Percentiles rank a stretch among this genome's conserved stretches.
Evolutionary conservation across 2,888 invertebrate genomes (phyloP).

Genomic region (Drosophila gaucha): DNA sequence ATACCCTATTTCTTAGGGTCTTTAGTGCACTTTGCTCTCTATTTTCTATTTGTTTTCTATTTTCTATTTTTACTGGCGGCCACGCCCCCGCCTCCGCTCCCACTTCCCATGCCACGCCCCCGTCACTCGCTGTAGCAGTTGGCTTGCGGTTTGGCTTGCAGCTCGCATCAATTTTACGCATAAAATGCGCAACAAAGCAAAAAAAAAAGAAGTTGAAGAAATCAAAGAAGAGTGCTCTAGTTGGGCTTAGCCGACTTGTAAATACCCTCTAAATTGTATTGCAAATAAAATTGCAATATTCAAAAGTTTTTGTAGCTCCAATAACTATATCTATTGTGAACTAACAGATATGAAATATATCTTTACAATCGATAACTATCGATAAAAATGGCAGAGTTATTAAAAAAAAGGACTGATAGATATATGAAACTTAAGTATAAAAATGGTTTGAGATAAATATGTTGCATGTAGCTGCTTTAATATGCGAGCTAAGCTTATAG

Average conservation of each 20-base stretch:
- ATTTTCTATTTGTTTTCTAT: slow-evolving; percentile 30
- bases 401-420: too few species aligned
- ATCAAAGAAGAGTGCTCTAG: neutral
- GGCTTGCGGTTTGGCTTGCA: slow-evolving; percentile 47
- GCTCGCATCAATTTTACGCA: slow-evolving; percentile 58
- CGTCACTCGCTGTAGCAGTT: slow-evolving; percentile 3
- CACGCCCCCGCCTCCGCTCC: neutral
- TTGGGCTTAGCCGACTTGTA: neutral
- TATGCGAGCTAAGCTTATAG: too few species aligned
- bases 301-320: too few species aligned
- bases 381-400: too few species aligned
- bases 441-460: too few species aligned
- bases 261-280: neutral
- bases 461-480: too few species aligned
- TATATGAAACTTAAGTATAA: too few species aligned
- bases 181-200: slow-evolving; percentile 49
- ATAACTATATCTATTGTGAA: too few species aligned
- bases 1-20: neutral
- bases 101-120: neutral
- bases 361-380: neutral
- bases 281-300: neutral
- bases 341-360: too few species aligned
- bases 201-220: slow-evolving; percentile 4
- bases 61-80: slow-evolving; percentile 31
- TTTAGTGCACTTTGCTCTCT: neutral